Percentiles rank a stretch among this genome's conserved stretches.
Evolutionary conservation across 2,888 invertebrate genomes (phyloP).

Genomic region (Ectobius pallidus): DNA sequence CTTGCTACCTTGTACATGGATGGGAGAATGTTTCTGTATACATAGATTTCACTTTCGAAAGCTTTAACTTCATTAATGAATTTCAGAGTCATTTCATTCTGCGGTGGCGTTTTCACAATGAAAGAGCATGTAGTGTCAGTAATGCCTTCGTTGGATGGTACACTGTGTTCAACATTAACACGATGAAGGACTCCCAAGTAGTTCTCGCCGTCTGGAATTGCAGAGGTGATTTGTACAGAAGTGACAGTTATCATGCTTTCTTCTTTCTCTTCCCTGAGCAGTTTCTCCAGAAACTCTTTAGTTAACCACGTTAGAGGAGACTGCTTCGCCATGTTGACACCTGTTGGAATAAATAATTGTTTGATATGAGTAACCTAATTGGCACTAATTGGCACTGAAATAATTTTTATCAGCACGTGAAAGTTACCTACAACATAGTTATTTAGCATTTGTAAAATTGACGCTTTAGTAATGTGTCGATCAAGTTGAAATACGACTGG

Average conservation of each 20-base stretch:
- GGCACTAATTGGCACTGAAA: no score
- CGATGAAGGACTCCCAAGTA: not conserved
- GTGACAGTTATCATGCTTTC: not conserved
- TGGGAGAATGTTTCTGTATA: slow-evolving; percentile 19
- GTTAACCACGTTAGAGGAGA: no score
- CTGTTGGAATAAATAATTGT: no score
- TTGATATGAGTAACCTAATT: no score
- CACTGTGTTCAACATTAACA: not conserved
- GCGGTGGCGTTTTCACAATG: slow-evolving; percentile 37
- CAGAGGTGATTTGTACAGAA: not conserved
- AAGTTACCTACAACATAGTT: no score
- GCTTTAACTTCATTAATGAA: not conserved
- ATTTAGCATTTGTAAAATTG: no score
- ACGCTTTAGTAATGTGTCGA: no score
- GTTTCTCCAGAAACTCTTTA: not conserved
- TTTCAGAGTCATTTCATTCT: slow-evolving; percentile 13
- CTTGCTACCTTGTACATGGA: not conserved
- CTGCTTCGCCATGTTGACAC: no score
- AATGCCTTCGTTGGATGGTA: not conserved
- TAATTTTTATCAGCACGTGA: no score
- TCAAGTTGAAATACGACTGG: no score
- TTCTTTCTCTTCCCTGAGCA: not conserved
- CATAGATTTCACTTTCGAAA: slow-evolving; percentile 10
- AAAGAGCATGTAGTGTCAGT: not conserved
- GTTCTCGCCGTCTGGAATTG: not conserved